Base-by-base conservation (phyloP, 2,888 invertebrate genomes). In the Agonopterix heracliana region DNA sequence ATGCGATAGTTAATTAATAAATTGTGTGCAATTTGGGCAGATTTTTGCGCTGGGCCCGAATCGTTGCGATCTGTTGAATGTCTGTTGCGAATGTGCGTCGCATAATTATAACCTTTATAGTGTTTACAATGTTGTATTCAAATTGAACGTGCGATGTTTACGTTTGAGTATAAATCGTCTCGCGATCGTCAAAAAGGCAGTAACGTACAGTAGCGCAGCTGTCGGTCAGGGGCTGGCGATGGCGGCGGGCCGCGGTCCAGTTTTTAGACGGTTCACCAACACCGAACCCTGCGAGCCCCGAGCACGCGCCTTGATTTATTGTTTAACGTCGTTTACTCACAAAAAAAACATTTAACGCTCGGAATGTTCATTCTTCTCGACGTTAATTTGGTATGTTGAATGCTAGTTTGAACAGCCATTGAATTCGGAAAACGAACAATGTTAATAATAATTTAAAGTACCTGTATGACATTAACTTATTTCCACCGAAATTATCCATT, bases 251-350 rank as follows among this genome's bases (percentile, higher is more conserved):
- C 56, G 63, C 63, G 66, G 71, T 70, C 65, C 65, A 64, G 65
- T 76, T 74, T 77, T 76, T 76, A 71, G 63, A 68, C 71, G 65
- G 65, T 68, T 69, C 69, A 52, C 52, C 49, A 42, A 52, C 49
- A 38, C 40, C 38, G 41, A 41, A 34, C 36, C 34, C 26, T 12
- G 41, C 26, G 35, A 9, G 42, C 38, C 12, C 40, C 45, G 57
- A 56, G 60, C 64, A 61, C 64, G 57, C 66, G 64, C 56, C 55
- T 54, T 57, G 56, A 58, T 66, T 66, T 63, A 64, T 65, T 45
- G 57, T 53, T 52, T 34, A 46, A 52, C 49, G 41, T 45, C 47
- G 14, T 43, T 47, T 44, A 45, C 42, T 14, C 9, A 34, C 43
- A 44, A 38, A 45, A 47, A 52, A 45, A 47, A 43, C 44, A 49